Evolutionary conservation across 2,113 vertebrate genomes (phyloP).

Genomic region (Pelobates fuscus): DNA sequence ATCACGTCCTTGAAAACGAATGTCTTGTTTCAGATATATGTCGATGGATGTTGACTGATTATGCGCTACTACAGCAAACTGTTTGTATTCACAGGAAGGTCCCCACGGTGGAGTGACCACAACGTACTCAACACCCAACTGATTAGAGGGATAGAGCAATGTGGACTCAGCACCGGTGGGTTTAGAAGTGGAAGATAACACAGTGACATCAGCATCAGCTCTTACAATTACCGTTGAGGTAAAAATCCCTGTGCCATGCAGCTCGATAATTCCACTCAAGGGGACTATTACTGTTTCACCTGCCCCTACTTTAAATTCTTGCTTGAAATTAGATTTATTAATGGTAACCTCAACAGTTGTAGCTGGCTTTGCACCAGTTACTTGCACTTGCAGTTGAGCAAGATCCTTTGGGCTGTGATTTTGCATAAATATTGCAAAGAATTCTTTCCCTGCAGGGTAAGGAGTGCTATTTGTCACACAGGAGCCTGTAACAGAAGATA

Average conservation of each 20-base stretch:
- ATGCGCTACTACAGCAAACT: slow-evolving; percentile 64
- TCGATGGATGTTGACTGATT: slow-evolving; percentile 52
- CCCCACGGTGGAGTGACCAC: slow-evolving; percentile 61
- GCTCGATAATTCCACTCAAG: slow-evolving; percentile 52
- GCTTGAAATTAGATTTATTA: accelerated
- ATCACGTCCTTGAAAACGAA: slow-evolving; percentile 48
- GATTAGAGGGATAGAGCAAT: background rate
- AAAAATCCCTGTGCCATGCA: slow-evolving; percentile 2
- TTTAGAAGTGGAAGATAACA: background rate
- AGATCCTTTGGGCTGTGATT: accelerated
- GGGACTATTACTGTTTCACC: accelerated
- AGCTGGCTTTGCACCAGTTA: accelerated
- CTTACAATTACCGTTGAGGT: slow-evolving; percentile 59
- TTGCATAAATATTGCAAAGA: slow-evolving; percentile 15
- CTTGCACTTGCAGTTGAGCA: accelerated
- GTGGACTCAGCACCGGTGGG: accelerated
- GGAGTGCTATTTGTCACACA: too few relatives aligned
- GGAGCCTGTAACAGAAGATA: too few relatives aligned
- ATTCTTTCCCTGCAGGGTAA: background rate
- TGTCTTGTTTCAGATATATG: slow-evolving; percentile 14
- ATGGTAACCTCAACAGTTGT: accelerated
- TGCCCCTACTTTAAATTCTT: accelerated
- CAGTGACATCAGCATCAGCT: slow-evolving; percentile 57
- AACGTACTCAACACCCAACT: slow-evolving; percentile 68
- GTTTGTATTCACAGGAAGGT: background rate